phyloP scores from a whole-genome alignment of 2,888 invertebrate genomes.

The Hymenopus coronatus region DNA sequence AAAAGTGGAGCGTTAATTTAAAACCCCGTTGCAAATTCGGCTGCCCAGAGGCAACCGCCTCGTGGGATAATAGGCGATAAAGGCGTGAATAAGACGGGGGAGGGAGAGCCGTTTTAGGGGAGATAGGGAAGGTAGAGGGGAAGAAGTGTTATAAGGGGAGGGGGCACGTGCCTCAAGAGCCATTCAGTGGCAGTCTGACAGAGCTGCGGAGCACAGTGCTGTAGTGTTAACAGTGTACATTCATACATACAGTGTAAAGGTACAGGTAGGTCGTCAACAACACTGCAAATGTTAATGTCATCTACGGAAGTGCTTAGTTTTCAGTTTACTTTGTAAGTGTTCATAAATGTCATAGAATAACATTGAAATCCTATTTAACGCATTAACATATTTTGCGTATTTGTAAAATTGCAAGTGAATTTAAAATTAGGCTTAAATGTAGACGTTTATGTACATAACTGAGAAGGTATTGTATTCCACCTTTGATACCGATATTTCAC shows the following conservation, averaged over 20 bases:
- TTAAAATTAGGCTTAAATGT: no score
- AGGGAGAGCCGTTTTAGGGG: background rate
- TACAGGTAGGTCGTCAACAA: background rate
- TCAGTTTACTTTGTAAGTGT: no score
- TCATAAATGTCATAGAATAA: no score
- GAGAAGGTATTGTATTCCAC: no score
- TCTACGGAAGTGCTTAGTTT: no score
- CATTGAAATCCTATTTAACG: no score
- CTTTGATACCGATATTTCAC: no score
- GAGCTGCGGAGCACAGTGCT: background rate
- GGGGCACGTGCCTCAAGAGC: background rate
- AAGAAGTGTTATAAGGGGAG: background rate
- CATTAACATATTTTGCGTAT: no score
- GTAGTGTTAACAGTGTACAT: background rate
- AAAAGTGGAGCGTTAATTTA: background rate
- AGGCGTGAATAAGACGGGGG: background rate
- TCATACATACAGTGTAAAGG: background rate
- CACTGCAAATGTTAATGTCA: no score
- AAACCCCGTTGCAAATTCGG: background rate
- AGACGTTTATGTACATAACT: no score
- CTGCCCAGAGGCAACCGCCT: background rate
- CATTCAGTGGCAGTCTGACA: background rate
- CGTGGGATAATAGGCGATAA: background rate
- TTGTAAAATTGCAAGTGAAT: no score
- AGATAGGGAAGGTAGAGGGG: background rate